Conservation (phyloP, 1,140 invertebrate genomes). For the Drosophila rufa region DNA sequence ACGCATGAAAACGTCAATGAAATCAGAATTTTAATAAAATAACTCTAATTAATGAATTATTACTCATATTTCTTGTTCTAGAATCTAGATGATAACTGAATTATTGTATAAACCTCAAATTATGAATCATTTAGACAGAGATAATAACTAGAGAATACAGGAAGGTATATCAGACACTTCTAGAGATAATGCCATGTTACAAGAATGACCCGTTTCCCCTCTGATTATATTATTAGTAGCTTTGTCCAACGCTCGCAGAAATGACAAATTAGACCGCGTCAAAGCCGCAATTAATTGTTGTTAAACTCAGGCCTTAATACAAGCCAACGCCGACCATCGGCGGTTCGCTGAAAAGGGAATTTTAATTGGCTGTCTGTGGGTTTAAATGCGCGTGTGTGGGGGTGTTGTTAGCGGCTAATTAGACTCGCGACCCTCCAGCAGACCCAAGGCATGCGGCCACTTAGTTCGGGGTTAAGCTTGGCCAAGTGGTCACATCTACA, state of each 20-base stretch:
- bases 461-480: constrained; percentile 46
- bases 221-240: neutral
- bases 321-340: constrained; percentile 11
- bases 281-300: constrained; percentile 35
- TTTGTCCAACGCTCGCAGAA: neutral
- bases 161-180: neutral
- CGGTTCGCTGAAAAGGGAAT: constrained; percentile 19
- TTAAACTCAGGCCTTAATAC: constrained; percentile 13
- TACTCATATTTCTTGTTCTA: neutral
- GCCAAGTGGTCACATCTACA: constrained; percentile 36
- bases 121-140: neutral
- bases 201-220: too few species aligned
- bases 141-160: neutral
- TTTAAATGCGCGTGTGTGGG: constrained; percentile 10
- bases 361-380: constrained; percentile 34
- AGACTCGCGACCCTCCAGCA: constrained; percentile 21
- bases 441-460: constrained; percentile 25
- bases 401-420: constrained; percentile 39
- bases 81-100: neutral
- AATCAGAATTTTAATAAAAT: neutral
- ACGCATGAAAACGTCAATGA: neutral
- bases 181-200: neutral
- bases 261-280: constrained; percentile 8
- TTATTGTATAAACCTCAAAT: neutral
- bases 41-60: neutral